These are phyloP conservation scores for Lemur catta DNA, from an alignment of 2,797 vertebrate species.

Conservation along the genomic window DNA sequence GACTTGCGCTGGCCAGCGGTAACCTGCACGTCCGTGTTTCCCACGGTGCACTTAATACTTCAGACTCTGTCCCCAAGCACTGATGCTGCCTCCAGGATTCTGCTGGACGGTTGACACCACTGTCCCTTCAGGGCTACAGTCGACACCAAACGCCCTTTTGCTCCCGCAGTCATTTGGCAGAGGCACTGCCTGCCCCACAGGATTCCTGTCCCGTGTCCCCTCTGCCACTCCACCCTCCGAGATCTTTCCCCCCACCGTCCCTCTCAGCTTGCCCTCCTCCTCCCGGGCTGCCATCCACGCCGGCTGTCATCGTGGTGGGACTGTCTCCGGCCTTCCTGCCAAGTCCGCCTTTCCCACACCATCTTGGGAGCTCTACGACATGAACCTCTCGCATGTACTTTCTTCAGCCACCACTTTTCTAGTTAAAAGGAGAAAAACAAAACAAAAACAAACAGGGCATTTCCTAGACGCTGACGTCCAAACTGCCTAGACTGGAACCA, in stretches of 20 bases:
- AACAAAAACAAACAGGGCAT: not conserved
- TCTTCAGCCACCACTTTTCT: not conserved
- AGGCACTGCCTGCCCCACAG: not conserved
- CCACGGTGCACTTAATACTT: rapidly evolving
- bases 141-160: too few species aligned
- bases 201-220: too few species aligned
- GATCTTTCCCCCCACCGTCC: not conserved
- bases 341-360: not conserved
- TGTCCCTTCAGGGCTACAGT: rapidly evolving
- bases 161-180: not conserved
- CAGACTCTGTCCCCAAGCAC: rapidly evolving
- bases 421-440: not conserved
- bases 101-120: rapidly evolving
- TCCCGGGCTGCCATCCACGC: rapidly evolving
- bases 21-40: rapidly evolving
- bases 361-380: not conserved
- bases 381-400: not conserved
- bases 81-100: not conserved
- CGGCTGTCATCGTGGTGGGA: not conserved
- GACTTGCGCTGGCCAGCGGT: not conserved
- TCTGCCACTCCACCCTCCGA: too few species aligned
- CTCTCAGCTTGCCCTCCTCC: not conserved
- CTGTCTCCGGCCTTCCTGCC: not conserved
- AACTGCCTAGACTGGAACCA: not conserved
- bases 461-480: not conserved